Conservation (phyloP, 2,888 invertebrate species). For the Reticulitermes lucifugus region DNA sequence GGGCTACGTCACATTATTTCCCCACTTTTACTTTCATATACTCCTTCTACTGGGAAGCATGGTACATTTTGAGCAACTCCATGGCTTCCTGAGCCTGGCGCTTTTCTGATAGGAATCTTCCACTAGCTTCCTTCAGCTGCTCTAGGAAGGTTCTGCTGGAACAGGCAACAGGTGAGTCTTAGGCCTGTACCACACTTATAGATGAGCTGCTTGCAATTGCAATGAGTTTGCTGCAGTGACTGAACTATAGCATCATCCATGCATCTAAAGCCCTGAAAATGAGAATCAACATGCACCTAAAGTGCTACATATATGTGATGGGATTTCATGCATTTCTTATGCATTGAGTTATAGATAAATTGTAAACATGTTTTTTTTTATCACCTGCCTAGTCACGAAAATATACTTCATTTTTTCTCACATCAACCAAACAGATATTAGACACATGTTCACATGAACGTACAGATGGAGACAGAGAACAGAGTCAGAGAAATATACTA, state of each 20-base stretch:
- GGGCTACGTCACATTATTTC: background rate
- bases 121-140: constrained; percentile 86
- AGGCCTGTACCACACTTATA: background rate
- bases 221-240: background rate
- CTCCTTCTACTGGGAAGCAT: constrained; percentile 62
- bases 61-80: constrained; percentile 83
- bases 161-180: constrained; percentile 44
- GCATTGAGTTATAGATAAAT: too few relatives aligned
- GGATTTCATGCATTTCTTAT: too few relatives aligned
- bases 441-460: too few relatives aligned
- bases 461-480: too few relatives aligned
- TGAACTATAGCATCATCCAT: constrained; percentile 49
- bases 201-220: constrained; percentile 19
- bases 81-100: constrained; percentile 89
- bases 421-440: too few relatives aligned
- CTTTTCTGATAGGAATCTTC: constrained; percentile 82
- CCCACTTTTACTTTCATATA: background rate
- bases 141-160: constrained; percentile 74
- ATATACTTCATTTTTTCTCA: too few relatives aligned
- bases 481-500: too few relatives aligned
- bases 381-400: too few relatives aligned
- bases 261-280: constrained; percentile 49
- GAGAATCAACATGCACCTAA: constrained; percentile 34
- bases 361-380: too few relatives aligned
- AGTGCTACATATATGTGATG: background rate